A percentile compares a stretch with the other conserved stretches of the same genome.
Evolutionary conservation across 2,888 invertebrate species (phyloP).

Genomic region (Agrilus cyanescens): DNA sequence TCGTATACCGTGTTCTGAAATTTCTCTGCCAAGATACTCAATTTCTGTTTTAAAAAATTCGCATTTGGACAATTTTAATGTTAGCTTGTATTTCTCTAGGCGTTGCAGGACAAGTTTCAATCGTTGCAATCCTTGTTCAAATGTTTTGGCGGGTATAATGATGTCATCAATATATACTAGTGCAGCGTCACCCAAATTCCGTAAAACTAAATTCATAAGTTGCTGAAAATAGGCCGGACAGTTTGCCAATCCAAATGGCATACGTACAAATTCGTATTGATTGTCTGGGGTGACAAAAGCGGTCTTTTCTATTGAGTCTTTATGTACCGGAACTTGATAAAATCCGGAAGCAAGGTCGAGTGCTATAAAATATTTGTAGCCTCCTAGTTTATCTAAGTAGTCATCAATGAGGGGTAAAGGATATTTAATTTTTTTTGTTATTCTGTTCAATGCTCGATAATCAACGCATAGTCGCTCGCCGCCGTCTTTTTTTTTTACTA

Average conservation of each 20-base stretch:
- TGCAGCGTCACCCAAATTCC: background rate
- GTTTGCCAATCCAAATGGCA: slow-evolving; percentile 1
- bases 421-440: slow-evolving; percentile 4
- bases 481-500: slow-evolving; percentile 4
- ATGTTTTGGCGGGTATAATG: slow-evolving; percentile 12
- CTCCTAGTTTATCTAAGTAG: slow-evolving; percentile 1
- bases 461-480: slow-evolving; percentile 1
- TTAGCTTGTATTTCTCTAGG: slow-evolving; percentile 5
- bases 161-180: slow-evolving; percentile 12
- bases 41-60: slow-evolving; percentile 10
- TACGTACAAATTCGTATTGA: background rate
- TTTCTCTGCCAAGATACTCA: slow-evolving; percentile 14
- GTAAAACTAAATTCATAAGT: background rate
- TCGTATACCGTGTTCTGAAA: background rate
- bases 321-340: slow-evolving; percentile 4
- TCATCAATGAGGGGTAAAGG: slow-evolving; percentile 2
- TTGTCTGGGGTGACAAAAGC: background rate
- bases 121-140: slow-evolving; percentile 11
- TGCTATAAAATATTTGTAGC: slow-evolving; percentile 2
- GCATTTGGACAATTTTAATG: slow-evolving; percentile 12
- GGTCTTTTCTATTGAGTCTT: slow-evolving; percentile 6
- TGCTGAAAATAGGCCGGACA: background rate
- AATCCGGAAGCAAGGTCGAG: slow-evolving; percentile 1
- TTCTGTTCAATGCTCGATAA: slow-evolving; percentile 1
- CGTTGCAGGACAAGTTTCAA: slow-evolving; percentile 8